Evolutionary conservation across 2,797 vertebrate genomes (phyloP).

Genomic region (Babyrousa celebensis): DNA sequence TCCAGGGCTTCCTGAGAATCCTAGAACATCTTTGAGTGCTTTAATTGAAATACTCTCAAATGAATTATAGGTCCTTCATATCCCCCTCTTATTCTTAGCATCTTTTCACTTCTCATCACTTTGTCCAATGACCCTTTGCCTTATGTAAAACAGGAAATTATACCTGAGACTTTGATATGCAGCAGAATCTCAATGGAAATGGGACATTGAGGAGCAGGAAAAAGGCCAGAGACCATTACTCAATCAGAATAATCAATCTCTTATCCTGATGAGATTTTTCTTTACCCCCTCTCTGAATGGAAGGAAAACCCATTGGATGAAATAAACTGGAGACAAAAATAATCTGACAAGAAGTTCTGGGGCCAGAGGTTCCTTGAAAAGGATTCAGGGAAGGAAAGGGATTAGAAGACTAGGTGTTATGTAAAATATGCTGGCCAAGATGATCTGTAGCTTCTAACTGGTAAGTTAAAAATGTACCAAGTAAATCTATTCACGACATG

Average conservation of each 20-base stretch:
- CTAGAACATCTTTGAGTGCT: not conserved
- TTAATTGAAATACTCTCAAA: not conserved
- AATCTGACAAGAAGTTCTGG: not conserved
- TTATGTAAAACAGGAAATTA: constrained; percentile 17
- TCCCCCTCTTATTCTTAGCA: not conserved
- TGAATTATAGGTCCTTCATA: not conserved
- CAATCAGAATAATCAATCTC: not conserved
- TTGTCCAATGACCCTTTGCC: not conserved
- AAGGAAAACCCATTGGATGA: not conserved
- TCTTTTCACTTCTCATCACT: not conserved
- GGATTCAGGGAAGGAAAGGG: not conserved
- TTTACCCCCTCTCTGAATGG: not conserved
- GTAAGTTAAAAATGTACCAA: constrained; percentile 1
- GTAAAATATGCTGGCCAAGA: not conserved
- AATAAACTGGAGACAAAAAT: not conserved
- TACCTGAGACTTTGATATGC: not conserved
- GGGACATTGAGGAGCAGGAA: not conserved
- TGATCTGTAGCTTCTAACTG: not conserved
- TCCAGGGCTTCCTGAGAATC: not conserved
- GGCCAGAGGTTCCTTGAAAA: not conserved
- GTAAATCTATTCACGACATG: not conserved
- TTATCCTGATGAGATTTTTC: not conserved
- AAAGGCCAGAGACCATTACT: not conserved
- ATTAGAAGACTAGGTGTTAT: not conserved
- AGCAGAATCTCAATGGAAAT: not conserved